phyloP scores from a whole-genome alignment of 1,140 invertebrate species.

The Dendroctonus valens region DNA sequence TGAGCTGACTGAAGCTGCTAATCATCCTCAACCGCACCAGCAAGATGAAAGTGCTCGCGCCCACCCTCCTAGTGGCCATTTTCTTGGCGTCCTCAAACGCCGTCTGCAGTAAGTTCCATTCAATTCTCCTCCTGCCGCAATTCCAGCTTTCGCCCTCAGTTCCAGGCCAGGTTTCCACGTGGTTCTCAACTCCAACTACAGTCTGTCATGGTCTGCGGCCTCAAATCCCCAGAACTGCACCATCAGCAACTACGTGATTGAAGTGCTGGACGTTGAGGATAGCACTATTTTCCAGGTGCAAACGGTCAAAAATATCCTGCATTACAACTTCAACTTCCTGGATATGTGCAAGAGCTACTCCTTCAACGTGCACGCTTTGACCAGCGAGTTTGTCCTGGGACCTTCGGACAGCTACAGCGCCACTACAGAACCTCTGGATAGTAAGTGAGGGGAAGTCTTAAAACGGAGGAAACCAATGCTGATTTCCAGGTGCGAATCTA shows the following conservation, averaged over 20 bases:
- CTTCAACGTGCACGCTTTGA: constrained; percentile 15
- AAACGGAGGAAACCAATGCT: background rate
- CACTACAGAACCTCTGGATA: background rate
- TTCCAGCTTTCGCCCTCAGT: background rate
- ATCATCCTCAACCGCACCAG: background rate
- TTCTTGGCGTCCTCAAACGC: background rate
- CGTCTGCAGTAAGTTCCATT: background rate
- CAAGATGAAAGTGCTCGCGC: background rate
- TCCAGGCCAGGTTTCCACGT: constrained; percentile 10
- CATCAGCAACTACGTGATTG: constrained; percentile 3
- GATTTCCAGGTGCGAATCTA: background rate
- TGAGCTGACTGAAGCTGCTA: background rate
- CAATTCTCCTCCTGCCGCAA: background rate
- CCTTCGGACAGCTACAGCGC: background rate
- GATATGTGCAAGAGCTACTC: constrained; percentile 23
- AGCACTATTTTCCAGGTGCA: constrained; percentile 2
- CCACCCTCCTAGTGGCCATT: background rate
- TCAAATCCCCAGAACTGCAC: constrained; percentile 11
- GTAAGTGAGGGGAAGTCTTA: background rate
- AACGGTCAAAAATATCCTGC: background rate
- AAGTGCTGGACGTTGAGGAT: constrained; percentile 3
- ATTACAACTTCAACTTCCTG: constrained; percentile 1
- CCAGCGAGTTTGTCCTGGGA: constrained; percentile 9
- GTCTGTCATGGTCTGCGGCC: background rate
- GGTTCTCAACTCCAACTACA: background rate